Base-by-base conservation (phyloP, 2,113 vertebrate genomes). In the Chionodraco myersi region DNA sequence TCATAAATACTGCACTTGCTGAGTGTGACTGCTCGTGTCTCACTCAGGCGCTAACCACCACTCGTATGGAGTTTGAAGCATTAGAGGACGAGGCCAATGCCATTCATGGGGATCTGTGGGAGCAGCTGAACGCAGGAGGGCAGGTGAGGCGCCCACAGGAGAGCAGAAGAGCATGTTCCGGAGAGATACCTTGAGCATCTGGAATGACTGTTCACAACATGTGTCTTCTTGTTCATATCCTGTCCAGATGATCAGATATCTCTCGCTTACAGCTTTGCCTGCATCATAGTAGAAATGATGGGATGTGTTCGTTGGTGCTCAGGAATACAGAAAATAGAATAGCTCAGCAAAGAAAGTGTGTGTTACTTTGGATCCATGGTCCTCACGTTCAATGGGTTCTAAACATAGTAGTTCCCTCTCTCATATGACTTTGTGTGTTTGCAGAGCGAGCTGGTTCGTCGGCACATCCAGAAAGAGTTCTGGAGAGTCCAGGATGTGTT, bases 401-500 rank as follows among this genome's bases (percentile, higher is more conserved):
- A 21, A 30, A 26, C 14, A 11, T 18, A 45, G 10, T 48, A 16
- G 3, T 44, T 53, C n/a, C 21, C 1, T 56, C n/a, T 30, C 13
- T 47, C 15, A 47, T 65, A 23, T 61, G 11, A 23, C 5, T 73
- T 47, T 3, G 75, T 5, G 1, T 7, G 41, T 79, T 76, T 73
- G 18, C 91, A 99, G 98, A 98, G 96, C 0, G 97, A 98, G 81
- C 72, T 96, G 83, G 95, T 98, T 10, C 96, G 94, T 77, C 81
- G 95, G 88, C 97, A 99, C 90, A 96, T 98, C 88, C 97, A 99
- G 91, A 99, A 97, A 91, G 97, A 99, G 91, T 97, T 99, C 90
- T 99, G 98, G 97, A 94, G 97, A 82, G 97, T 99, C 83, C 98
- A 99, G 90, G 98, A 99, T 0, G 96, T 98, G 49, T 95, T 99